Base-by-base conservation (phyloP, 2,888 invertebrate genomes). In the Drosophila testacea region DNA sequence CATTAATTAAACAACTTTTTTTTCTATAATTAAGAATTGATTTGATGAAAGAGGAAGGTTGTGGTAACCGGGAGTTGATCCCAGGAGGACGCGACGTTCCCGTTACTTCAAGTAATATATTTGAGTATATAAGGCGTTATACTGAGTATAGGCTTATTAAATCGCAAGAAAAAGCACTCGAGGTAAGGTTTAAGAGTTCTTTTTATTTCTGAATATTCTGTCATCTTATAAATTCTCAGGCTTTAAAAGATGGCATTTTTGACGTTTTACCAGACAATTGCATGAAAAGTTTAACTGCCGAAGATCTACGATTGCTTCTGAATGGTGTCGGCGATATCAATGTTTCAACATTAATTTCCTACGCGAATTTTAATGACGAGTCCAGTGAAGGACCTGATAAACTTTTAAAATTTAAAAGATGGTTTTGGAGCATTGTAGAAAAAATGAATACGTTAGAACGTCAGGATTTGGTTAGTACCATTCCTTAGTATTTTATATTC, bases 351-450 rank as follows among this genome's bases (percentile, higher is more conserved):
- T 94, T 99, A 42, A 98, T 99, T 88, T 98, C 98, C 0, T 99
- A 99, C 93, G 99, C 99, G 28, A 97, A 97, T 79, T 99, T 99
- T 93, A 98, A 98, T 92, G 99, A 99, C 92, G 99, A 99, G 93
- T 98, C 98, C 70, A 98, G 98, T 83, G 97, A 97, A 93, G 95
- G 95, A 36, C 95, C 96, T 48, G 97, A 97, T 88, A 94, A 97
- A 83, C 94, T 97, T 67, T 95, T 97, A 27, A 96, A 97, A 92
- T 99, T 99, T 93, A 99, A 99, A 93, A 95, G 98, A 77, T 99
- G 99, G 99, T 95, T 99, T 75, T 99, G 99, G 99, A 97, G 98
- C 41, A 98, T 99, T 84, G 98, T 99, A 22, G 98, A 99, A 92
- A 98, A 98, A 93, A 99, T 99, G 98, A 97, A 96, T 61, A 97